Percentiles rank a stretch among this genome's conserved stretches.
Evolutionary conservation across 2,888 invertebrate species (phyloP).

Genomic region (Meteorus cinctellus): DNA sequence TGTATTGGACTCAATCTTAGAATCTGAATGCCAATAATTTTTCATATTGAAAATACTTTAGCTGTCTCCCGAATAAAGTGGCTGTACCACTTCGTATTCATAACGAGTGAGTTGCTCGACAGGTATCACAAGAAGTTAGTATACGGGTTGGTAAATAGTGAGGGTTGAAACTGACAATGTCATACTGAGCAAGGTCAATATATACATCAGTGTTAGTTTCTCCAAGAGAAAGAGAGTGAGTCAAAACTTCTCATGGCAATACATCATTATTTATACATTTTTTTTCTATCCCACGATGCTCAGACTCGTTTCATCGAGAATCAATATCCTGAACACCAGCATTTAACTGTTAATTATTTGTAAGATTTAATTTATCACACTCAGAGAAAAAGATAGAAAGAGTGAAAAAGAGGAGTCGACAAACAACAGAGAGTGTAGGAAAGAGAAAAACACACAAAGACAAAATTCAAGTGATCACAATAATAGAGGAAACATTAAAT

Average conservation of each 20-base stretch:
- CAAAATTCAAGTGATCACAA: conserved; percentile 16
- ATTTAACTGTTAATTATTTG: neutral
- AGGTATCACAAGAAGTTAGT: conserved; percentile 48
- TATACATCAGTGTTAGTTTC: conserved; percentile 73
- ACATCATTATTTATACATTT: conserved; percentile 23
- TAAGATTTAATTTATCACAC: neutral
- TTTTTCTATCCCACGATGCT: conserved; percentile 46
- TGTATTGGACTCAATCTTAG: neutral
- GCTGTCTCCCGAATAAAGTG: neutral
- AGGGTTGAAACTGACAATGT: conserved; percentile 73
- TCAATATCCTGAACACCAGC: conserved; percentile 1
- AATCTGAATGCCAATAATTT: neutral
- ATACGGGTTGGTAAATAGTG: conserved; percentile 53
- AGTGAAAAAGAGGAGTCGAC: neutral
- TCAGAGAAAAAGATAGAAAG: conserved; percentile 26
- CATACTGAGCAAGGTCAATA: conserved; percentile 74
- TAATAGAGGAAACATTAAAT: conserved; percentile 14
- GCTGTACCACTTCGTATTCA: conserved; percentile 17
- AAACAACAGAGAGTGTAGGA: neutral
- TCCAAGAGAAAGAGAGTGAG: conserved; percentile 32
- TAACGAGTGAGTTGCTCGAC: conserved; percentile 38
- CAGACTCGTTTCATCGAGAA: conserved; percentile 37
- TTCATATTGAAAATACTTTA: neutral
- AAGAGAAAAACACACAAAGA: neutral
- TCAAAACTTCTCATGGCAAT: conserved; percentile 4